These are phyloP conservation scores for Apeltes quadracus DNA, from an alignment of 2,113 vertebrate genomes.

Conservation along the genomic window DNA sequence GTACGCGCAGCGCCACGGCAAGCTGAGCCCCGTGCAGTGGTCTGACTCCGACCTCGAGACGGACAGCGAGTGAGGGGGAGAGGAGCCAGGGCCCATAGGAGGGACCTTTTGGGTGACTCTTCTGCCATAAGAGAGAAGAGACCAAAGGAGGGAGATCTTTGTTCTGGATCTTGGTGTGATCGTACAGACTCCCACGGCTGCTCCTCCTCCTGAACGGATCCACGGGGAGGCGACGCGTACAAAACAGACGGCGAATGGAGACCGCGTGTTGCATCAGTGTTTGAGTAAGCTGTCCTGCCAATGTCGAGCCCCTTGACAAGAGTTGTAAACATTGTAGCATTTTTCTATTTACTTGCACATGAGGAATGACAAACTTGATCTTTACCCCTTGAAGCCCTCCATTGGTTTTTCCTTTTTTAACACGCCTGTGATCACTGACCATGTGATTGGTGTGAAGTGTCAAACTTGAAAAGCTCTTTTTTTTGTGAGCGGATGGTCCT, in stretches of 20 bases:
- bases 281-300: slow-evolving; percentile 71
- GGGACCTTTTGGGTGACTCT: slow-evolving; percentile 39
- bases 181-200: slow-evolving; percentile 33
- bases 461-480: slow-evolving; percentile 70
- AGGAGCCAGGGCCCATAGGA: slow-evolving; percentile 32
- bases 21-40: slow-evolving; percentile 83
- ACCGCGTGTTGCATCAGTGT: slow-evolving; percentile 35
- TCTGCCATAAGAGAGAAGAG: slow-evolving; percentile 39
- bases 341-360: slow-evolving; percentile 83
- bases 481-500: slow-evolving; percentile 48
- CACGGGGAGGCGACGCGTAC: slow-evolving; percentile 30
- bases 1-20: slow-evolving; percentile 80
- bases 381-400: slow-evolving; percentile 52
- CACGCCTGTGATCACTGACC: slow-evolving; percentile 52
- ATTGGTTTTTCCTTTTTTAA: slow-evolving; percentile 56
- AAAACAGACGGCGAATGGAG: slow-evolving; percentile 49
- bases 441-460: slow-evolving; percentile 51
- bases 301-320: slow-evolving; percentile 70
- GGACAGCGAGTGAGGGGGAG: slow-evolving; percentile 81
- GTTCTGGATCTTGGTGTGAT: slow-evolving; percentile 37
- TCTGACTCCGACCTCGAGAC: slow-evolving; percentile 86
- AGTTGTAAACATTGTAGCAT: slow-evolving; percentile 82
- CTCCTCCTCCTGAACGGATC: slow-evolving; percentile 44
- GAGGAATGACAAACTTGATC: slow-evolving; percentile 80
- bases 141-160: slow-evolving; percentile 45